Conservation (phyloP, 2,888 invertebrate genomes). For the Cremastinae sp. region DNA sequence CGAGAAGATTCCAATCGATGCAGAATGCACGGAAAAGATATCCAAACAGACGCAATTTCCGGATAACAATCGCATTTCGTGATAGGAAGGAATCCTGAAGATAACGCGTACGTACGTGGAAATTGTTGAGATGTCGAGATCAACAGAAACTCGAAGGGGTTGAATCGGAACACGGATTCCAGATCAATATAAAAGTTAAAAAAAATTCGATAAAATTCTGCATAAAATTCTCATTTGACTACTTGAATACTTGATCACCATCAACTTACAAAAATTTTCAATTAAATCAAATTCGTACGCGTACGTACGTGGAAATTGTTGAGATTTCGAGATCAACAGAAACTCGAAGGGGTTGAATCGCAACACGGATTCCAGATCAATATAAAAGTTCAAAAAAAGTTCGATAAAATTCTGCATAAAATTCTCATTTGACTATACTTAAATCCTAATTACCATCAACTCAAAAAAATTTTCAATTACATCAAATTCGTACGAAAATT, state of each 20-base stretch:
- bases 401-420: no score
- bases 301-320: slow-evolving; percentile 14
- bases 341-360: background rate
- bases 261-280: no score
- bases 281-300: no score
- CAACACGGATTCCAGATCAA: background rate
- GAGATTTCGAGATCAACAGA: slow-evolving; percentile 3
- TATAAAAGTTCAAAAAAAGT: no score
- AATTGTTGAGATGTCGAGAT: slow-evolving; percentile 18
- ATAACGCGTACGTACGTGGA: slow-evolving; percentile 11
- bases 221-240: no score
- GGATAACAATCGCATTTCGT: background rate
- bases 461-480: no score
- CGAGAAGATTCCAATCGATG: slow-evolving; percentile 32
- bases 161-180: background rate
- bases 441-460: no score
- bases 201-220: no score
- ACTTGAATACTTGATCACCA: no score
- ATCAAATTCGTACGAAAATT: no score
- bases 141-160: background rate
- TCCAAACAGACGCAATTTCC: background rate
- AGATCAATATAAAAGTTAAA: slow-evolving; percentile 25
- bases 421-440: no score
- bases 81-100: slow-evolving; percentile 7
- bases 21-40: slow-evolving; percentile 12